Evolutionary conservation across 2,797 vertebrate genomes (phyloP), one percentile per base, ranked within the genome.

Genomic region (Falco biarmicus): DNA sequence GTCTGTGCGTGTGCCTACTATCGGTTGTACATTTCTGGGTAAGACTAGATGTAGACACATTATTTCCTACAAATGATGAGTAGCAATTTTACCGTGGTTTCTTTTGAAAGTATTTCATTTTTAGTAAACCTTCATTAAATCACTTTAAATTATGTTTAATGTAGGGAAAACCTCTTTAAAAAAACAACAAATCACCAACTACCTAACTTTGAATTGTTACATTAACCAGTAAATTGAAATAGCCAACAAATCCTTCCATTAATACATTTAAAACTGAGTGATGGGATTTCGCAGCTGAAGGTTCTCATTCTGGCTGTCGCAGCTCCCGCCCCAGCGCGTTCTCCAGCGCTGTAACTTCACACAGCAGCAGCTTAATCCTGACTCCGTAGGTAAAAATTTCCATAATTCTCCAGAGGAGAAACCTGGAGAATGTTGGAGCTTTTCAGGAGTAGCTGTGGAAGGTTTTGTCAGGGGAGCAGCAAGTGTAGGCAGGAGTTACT

Each of bases 1-100:
- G 1, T 34, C 41, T 28, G 0, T 57, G 70, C 7, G 3, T 2
- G 12, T n/a, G 10, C 43, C 37, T 51, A 4, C 32, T 21, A 14
- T 9, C 34, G 64, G n/a, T 29, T 15, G 10, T 17, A 6, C 24
- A 60, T 13, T 65, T 63, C n/a, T 19, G 56, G 17, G 12, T 22
- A 11, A 16, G 54, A 32, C 18, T 17, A 5, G 13, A 16, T 29
- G 10, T 12, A 7, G 32, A n/a, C 48, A 29, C 15, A 1, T 74
- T 34, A 37, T 91, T 70, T 76, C 34, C 50, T 63, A n/a, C 25
- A 57, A 37, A 26, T 6, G 10, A n/a, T 16, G 20, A 65, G 53
- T 5, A 29, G 12, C 32, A 47, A 21, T 64, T 69, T 41, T 56
- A 48, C 61, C 0, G 0, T 37, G 34, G n/a, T 50, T 37, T 54